phyloP scores from a whole-genome alignment of 2,113 vertebrate genomes.

The cat (Felis catus) region F.catus_Fca126_mat1.0 CM031417.1:106014001-106014500 shows the following conservation, averaged over 20 bases:
- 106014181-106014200: not conserved
- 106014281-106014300: not conserved
- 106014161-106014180: not conserved
- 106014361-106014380: too few species aligned
- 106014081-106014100: not conserved
- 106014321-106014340: slow-evolving; percentile 6
- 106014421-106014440: too few species aligned
- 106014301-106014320: not conserved
- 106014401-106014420: too few species aligned
- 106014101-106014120: not conserved
- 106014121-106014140: not conserved
- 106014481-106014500: not conserved
- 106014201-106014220: not conserved
- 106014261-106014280: slow-evolving; percentile 19
- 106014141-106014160: not conserved
- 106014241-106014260: not conserved
- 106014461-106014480: not conserved
- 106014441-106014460: too few species aligned
- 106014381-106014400: too few species aligned
- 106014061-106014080: not conserved
- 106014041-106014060: not conserved
- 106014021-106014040: not conserved
- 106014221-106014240: not conserved
- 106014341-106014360: not conserved
- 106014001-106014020: not conserved